These are phyloP conservation scores for Apis laboriosa DNA, from an alignment of 1,140 invertebrate species.

Conservation along the genomic window DNA sequence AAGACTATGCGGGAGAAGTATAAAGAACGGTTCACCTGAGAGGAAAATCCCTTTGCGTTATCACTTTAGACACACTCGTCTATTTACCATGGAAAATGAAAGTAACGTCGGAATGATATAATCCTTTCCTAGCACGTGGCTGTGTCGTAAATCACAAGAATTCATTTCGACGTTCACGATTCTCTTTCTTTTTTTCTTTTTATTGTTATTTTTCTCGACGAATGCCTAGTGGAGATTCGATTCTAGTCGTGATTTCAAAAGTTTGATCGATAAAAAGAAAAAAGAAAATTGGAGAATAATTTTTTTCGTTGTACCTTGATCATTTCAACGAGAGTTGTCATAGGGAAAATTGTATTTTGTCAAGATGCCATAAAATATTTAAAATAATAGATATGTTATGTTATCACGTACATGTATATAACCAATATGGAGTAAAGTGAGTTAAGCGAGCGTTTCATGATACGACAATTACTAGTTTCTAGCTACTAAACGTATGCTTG, in stretches of 20 bases:
- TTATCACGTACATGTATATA: too few species aligned
- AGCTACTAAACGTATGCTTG: constrained; percentile 33
- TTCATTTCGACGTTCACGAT: constrained; percentile 27
- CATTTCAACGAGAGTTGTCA: neutral
- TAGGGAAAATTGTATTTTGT: neutral
- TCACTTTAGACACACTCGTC: constrained; percentile 59
- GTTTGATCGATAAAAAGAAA: constrained; percentile 3
- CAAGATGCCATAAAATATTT: too few species aligned
- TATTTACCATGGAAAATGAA: constrained; percentile 51
- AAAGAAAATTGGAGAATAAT: neutral
- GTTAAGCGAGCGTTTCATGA: neutral
- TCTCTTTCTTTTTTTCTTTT: neutral
- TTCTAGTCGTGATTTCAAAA: neutral
- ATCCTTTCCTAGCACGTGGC: constrained; percentile 10
- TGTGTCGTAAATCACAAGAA: constrained; percentile 24
- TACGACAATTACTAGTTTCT: neutral
- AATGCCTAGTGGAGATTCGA: too few species aligned
- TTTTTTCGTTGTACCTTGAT: too few species aligned
- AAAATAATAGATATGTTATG: too few species aligned
- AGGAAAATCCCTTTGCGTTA: constrained; percentile 54
- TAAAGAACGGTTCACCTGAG: constrained; percentile 28
- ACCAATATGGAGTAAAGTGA: too few species aligned
- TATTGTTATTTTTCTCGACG: neutral
- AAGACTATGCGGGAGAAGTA: neutral
- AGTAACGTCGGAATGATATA: constrained; percentile 24